Evolutionary conservation across 2,113 vertebrate genomes (phyloP), one percentile per base, ranked within the genome.

Genomic region (Salvator merianae): DNA sequence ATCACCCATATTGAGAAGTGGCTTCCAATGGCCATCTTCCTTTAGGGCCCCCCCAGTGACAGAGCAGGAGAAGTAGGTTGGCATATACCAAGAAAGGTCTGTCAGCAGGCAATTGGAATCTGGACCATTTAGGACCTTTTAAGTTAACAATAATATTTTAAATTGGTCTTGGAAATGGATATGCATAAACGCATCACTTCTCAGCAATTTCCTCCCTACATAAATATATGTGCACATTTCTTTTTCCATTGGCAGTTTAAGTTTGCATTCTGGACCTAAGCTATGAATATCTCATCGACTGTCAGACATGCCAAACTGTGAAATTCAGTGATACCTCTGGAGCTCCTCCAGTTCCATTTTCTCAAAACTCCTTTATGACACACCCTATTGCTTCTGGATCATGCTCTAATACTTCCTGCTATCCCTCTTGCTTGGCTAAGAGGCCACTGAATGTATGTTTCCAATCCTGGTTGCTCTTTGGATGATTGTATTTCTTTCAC

Each of bases 391-490:
- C 69, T 53, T 55, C 3, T 32, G 47, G 47, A 5, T 3, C 5
- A 24, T 1, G 13, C 69, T 71, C 50, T 32, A 30, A 80, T 30
- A 14, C 13, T 53, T n/a, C 70, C 68, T 2, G 13, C 0, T 0
- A 9, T 59, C 55, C 50, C 22, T 80, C 5, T 0, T 40, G 12
- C 59, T 70, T 34, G 62, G 4, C 34, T 30, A 12, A 63, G 18
- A 40, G 24, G 24, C 34, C 14, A 32, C 10, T 65, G 70, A 55
- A 68, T 43, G 0, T 32, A 5, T 0, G 14, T 26, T 62, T 80
- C 65, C 68, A 0, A 0, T 2, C 0, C 26, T 78, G 20, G 24
- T 7, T 86, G 12, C 0, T 0, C 24, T 65, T 0, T 0, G 47
- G 76, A 73, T 36, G 55, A 2, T 18, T 62, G 2, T 28, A 30